phyloP scores from a whole-genome alignment of 2,888 invertebrate species.

The Andrena marginata region DNA sequence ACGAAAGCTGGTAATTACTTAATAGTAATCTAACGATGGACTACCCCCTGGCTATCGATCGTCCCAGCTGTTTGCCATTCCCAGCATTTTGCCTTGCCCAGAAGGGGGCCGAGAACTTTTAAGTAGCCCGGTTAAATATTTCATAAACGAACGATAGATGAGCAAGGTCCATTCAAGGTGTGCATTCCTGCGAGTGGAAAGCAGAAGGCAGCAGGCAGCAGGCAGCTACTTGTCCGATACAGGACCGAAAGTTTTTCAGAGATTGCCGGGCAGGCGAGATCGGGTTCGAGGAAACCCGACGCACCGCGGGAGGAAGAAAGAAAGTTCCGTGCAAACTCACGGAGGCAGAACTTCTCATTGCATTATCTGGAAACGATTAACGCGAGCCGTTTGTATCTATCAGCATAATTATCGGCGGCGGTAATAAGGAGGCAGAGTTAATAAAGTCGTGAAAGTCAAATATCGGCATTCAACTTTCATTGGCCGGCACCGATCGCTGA shows the following conservation, averaged over 20 bases:
- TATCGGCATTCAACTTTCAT: constrained; percentile 60
- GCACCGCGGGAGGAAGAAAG: not conserved
- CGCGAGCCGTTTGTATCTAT: constrained; percentile 54
- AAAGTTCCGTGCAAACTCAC: not conserved
- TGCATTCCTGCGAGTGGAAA: constrained; percentile 2
- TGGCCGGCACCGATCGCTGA: constrained; percentile 29
- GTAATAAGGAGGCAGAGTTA: no score
- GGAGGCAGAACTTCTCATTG: constrained; percentile 29
- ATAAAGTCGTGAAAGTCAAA: constrained; percentile 47
- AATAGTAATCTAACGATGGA: no score
- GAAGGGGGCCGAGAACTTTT: not conserved
- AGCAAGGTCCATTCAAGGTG: not conserved
- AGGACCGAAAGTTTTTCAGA: not conserved
- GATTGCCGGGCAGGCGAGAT: constrained; percentile 2
- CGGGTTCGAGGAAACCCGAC: not conserved
- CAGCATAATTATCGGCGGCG: constrained; percentile 56
- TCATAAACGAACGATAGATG: not conserved
- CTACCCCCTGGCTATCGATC: constrained; percentile 51
- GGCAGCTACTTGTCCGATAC: not conserved
- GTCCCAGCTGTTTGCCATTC: constrained; percentile 13
- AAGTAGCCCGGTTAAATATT: not conserved
- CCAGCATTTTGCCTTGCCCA: no score
- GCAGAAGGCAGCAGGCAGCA: not conserved
- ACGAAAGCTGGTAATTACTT: constrained; percentile 55
- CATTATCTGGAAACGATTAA: constrained; percentile 60